Evolutionary conservation across 2,113 vertebrate genomes (phyloP).

Genomic region (Ageneiosus marmoratus): DNA sequence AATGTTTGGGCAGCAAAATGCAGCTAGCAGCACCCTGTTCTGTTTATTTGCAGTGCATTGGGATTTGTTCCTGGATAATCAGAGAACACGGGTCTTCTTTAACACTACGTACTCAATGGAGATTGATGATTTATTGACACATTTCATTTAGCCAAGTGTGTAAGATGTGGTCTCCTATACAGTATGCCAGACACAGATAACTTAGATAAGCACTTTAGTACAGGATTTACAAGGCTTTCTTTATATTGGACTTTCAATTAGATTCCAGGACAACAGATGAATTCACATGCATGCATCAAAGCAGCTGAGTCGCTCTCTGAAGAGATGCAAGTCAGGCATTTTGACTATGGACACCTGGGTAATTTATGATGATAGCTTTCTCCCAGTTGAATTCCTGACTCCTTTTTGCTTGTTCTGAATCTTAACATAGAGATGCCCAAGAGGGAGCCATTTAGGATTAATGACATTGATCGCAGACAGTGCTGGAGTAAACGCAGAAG

Average conservation of each 20-base stretch:
- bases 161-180: conserved; percentile 21
- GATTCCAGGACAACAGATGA: conserved; percentile 44
- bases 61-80: conserved; percentile 15
- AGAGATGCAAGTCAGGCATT: conserved; percentile 50
- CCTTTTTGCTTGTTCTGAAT: conserved; percentile 3
- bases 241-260: conserved; percentile 56
- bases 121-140: conserved; percentile 54
- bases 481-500: not conserved
- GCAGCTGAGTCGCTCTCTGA: conserved; percentile 26
- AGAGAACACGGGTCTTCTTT: conserved; percentile 3
- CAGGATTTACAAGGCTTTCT: conserved; percentile 53
- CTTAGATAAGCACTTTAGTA: conserved; percentile 34
- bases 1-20: conserved; percentile 31
- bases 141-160: conserved; percentile 53
- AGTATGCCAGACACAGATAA: conserved; percentile 16
- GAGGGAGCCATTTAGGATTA: conserved; percentile 4
- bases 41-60: not conserved
- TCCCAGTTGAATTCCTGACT: conserved; percentile 40
- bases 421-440: conserved; percentile 19
- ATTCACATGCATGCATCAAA: conserved; percentile 45
- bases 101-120: conserved; percentile 11
- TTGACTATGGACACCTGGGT: conserved; percentile 41
- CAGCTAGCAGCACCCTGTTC: not conserved
- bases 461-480: not conserved
- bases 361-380: conserved; percentile 53